Conservation (phyloP, 37 sponge, comb jelly and placozoan species). For the Aphrocallistes beatrix region DNA sequence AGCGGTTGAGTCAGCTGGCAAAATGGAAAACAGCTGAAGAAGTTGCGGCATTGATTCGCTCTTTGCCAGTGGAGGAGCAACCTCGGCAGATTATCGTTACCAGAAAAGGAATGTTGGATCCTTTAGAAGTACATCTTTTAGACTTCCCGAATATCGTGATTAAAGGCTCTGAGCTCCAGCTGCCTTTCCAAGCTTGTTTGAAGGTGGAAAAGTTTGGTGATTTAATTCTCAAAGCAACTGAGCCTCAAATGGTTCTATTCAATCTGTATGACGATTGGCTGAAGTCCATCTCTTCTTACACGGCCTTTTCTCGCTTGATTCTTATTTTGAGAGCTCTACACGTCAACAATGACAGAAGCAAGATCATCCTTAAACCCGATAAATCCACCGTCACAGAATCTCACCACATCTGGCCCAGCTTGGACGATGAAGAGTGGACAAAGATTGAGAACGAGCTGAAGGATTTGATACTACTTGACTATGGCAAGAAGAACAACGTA, state of each 20-base stretch:
- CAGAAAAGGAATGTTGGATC: conserved; percentile 97
- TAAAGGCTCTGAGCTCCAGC: conserved; percentile 97
- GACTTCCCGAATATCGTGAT: conserved; percentile 99
- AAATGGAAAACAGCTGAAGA: conserved; percentile 99
- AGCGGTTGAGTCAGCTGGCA: conserved; percentile 95
- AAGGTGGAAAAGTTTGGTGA: conserved; percentile 99
- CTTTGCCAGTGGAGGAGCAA: conserved; percentile 98
- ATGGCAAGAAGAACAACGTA: conserved; percentile 99
- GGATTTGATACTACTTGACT: conserved; percentile 95
- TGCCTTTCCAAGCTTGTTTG: conserved; percentile 98
- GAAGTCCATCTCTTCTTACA: conserved; percentile 98
- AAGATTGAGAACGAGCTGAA: conserved; percentile 90
- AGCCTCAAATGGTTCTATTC: conserved; percentile 99
- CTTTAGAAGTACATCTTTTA: conserved; percentile 93
- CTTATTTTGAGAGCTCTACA: conserved; percentile 96
- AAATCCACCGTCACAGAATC: conserved; percentile 98
- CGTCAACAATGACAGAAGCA: conserved; percentile 93
- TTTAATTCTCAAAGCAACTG: conserved; percentile 92
- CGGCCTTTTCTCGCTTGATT: conserved; percentile 94
- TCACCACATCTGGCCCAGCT: conserved; percentile 97
- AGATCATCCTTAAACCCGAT: conserved; percentile 96
- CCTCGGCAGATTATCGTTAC: conserved; percentile 99
- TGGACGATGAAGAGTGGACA: conserved; percentile 95
- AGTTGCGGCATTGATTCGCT: conserved; percentile 94
- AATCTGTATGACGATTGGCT: conserved; percentile 99